Evolutionary conservation across 1,140 invertebrate species (phyloP).

Genomic region (Drosophila novamexicana): DNA sequence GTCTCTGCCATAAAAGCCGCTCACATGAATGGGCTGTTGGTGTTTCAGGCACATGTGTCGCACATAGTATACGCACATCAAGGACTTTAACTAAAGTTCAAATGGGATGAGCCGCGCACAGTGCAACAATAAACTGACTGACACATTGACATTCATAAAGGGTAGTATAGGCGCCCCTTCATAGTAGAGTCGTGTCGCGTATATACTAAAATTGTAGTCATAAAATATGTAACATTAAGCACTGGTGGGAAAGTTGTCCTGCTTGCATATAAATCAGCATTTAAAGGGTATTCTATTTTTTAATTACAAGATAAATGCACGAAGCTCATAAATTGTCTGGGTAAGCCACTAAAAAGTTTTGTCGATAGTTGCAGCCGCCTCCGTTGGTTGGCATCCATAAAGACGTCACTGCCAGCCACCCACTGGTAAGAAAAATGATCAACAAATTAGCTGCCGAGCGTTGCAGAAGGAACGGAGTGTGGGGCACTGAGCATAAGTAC

Average conservation of each 20-base stretch:
- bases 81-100: constrained; percentile 4
- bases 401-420: constrained; percentile 59
- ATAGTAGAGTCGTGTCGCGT: not conserved
- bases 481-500: constrained; percentile 3
- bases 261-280: constrained; percentile 61
- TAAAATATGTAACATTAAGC: constrained; percentile 46
- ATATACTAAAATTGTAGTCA: constrained; percentile 13
- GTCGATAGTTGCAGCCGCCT: constrained; percentile 37
- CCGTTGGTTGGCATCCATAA: constrained; percentile 24
- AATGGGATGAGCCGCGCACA: constrained; percentile 1
- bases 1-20: not conserved
- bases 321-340: constrained; percentile 61
- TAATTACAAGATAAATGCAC: constrained; percentile 74
- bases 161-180: not conserved
- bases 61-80: not conserved
- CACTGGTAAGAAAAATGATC: constrained; percentile 48
- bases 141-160: constrained; percentile 24
- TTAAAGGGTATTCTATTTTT: constrained; percentile 66
- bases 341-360: constrained; percentile 37
- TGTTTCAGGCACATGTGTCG: not conserved
- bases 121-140: constrained; percentile 20
- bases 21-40: not conserved
- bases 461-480: not conserved
- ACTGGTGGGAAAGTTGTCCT: not conserved
- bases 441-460: constrained; percentile 23